Evolutionary conservation across 2,888 invertebrate species (phyloP).

Genomic region (Mythimna albipuncta): DNA sequence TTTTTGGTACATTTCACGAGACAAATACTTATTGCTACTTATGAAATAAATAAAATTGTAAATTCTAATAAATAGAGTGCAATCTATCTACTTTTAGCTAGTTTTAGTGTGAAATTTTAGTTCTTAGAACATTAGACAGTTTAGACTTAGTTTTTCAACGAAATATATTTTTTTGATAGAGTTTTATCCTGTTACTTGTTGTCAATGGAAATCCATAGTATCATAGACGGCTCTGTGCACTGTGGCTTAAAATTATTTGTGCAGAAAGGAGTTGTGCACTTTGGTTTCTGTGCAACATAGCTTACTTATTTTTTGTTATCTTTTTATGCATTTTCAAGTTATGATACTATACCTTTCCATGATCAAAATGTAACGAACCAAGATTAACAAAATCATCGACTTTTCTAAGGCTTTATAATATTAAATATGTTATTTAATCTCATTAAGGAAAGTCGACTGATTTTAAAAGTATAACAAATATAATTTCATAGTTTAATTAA

Average conservation of each 20-base stretch:
- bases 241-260: not conserved
- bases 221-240: not conserved
- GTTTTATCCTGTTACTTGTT: conserved; percentile 25
- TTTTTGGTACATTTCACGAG: conserved; percentile 54
- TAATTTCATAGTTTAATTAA: conserved; percentile 54
- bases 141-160: conserved; percentile 53
- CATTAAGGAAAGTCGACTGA: conserved; percentile 30
- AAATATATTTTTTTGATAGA: conserved; percentile 49
- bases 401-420: conserved; percentile 10
- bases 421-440: conserved; percentile 10
- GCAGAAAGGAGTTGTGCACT: conserved; percentile 1
- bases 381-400: conserved; percentile 42
- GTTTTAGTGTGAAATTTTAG: conserved; percentile 72
- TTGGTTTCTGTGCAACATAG: conserved; percentile 15
- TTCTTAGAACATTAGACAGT: conserved; percentile 64
- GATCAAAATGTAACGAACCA: conserved; percentile 15
- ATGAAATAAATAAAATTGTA: conserved; percentile 64
- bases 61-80: conserved; percentile 74
- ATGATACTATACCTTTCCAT: conserved; percentile 34
- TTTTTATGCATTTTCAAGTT: not conserved
- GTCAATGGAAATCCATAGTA: conserved; percentile 25
- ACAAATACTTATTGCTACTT: conserved; percentile 59
- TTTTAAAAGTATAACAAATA: conserved; percentile 52
- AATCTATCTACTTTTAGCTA: conserved; percentile 76
- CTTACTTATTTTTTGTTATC: not conserved